Conservation (phyloP, 2,888 invertebrate species). For the Lamellibrachia columna region DNA sequence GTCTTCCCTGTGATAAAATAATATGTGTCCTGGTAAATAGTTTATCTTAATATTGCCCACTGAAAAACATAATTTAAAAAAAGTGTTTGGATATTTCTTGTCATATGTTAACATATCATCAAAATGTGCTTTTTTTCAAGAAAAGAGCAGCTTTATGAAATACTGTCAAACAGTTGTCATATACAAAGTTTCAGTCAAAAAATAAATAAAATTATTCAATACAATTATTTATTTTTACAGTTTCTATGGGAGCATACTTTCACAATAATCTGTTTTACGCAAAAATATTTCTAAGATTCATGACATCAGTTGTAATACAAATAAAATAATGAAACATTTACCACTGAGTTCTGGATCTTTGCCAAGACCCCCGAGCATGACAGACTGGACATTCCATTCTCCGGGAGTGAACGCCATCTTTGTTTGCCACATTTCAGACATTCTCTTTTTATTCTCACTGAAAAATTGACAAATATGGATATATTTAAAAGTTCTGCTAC, state of each 20-base stretch:
- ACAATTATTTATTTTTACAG: background rate
- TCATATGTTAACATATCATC: too few relatives aligned
- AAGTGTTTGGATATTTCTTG: too few relatives aligned
- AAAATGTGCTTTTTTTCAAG: background rate
- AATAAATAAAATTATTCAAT: background rate
- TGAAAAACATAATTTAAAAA: too few relatives aligned
- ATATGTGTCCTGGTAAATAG: background rate
- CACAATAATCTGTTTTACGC: background rate
- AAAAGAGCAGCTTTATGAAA: background rate
- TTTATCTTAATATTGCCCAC: too few relatives aligned
- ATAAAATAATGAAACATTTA: background rate
- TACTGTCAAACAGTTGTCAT: too few relatives aligned
- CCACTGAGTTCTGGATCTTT: slow-evolving; percentile 52
- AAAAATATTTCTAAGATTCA: background rate
- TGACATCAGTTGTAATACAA: background rate
- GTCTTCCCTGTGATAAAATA: background rate
- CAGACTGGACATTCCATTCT: slow-evolving; percentile 64
- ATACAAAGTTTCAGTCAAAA: too few relatives aligned
- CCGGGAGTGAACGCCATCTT: slow-evolving; percentile 61
- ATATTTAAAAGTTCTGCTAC: too few relatives aligned
- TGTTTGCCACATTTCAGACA: slow-evolving; percentile 53
- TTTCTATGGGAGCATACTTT: background rate
- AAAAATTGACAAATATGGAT: background rate
- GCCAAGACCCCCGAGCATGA: slow-evolving; percentile 63
- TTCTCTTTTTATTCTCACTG: slow-evolving; percentile 44